Evolutionary conservation across 2,888 invertebrate species (phyloP), one percentile per base, ranked within the genome.

Genomic region (Apodemia zela): DNA sequence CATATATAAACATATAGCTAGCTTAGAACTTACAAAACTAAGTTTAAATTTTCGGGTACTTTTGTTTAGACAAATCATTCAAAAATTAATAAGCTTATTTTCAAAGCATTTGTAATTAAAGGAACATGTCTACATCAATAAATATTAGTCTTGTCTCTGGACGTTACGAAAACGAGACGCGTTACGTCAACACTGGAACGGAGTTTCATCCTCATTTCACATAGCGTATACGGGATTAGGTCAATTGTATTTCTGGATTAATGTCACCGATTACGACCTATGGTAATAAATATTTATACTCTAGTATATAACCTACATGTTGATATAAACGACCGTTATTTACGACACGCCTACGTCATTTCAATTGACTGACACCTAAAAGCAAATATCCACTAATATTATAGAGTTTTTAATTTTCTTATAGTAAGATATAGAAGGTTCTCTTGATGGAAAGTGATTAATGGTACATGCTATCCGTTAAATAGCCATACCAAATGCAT

Each of bases 201-300:
- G 25, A 25, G 25, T 54, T 54, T 54, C 54, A 29, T 54, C 25
- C 25, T n/a, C 25, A 29, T 25, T 57, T 25, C 21, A 57, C 21
- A 4, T 21, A 17, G 18, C 3, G 51, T 54, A 29, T 57, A 57
- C 11, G 29, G 54, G 54, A 57, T 57, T 54, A 54, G 54, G 54
- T 54, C 54, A 54, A 57, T 25, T 10, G 54, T 57, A 57, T 57
- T 57, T 57, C 15, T 57, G 25, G 54, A 57, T 15, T 57, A 25
- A 57, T 57, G 54, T 57, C 25, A 29, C 25, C 25, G 21, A 57
- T 57, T 57, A 57, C 54, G 54, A 57, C 54, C 54, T 57, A 57
- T 15, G 29, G 15, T 57, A 29, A 57, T 57, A 57, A 57, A 57
- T 57, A 57, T 57, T 57, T 57, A 29, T 57, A 57, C 29, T n/a